Percentiles rank a stretch among this genome's conserved stretches.
These are phyloP conservation scores for Aphelocoma californica DNA, from an alignment of 2,797 vertebrate species.

Conservation along the genomic window DNA sequence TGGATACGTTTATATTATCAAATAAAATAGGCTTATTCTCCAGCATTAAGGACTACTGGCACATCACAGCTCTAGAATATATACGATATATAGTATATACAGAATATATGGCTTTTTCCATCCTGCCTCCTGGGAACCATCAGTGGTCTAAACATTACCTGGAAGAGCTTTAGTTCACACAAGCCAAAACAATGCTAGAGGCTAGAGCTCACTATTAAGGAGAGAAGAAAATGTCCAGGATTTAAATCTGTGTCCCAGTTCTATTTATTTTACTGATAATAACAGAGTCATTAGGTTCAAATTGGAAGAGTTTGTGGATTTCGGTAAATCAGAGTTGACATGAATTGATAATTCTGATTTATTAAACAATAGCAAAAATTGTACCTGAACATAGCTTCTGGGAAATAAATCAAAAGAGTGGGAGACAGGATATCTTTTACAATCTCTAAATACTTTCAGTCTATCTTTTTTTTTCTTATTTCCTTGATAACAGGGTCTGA, in stretches of 20 bases:
- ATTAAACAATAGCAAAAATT: conserved; percentile 2
- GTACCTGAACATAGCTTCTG: neutral
- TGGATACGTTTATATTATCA: neutral
- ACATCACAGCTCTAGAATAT: neutral
- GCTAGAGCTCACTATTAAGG: neutral
- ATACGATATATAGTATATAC: neutral
- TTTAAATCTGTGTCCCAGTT: neutral
- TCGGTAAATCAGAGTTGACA: neutral
- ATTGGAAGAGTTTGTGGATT: neutral
- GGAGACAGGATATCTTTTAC: neutral
- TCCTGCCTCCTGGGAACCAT: neutral
- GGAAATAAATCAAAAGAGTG: neutral
- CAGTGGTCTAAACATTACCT: neutral
- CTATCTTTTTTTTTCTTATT: neutral
- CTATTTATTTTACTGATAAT: neutral
- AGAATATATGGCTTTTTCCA: neutral
- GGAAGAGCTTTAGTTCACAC: neutral
- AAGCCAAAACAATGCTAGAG: neutral
- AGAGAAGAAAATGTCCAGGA: neutral
- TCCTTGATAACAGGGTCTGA: neutral
- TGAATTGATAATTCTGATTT: neutral
- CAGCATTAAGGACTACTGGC: neutral
- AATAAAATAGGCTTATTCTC: neutral
- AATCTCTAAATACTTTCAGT: neutral
- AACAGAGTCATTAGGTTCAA: neutral